Conservation (phyloP, 2,888 invertebrate species). For the Achlya flavicornis region DNA sequence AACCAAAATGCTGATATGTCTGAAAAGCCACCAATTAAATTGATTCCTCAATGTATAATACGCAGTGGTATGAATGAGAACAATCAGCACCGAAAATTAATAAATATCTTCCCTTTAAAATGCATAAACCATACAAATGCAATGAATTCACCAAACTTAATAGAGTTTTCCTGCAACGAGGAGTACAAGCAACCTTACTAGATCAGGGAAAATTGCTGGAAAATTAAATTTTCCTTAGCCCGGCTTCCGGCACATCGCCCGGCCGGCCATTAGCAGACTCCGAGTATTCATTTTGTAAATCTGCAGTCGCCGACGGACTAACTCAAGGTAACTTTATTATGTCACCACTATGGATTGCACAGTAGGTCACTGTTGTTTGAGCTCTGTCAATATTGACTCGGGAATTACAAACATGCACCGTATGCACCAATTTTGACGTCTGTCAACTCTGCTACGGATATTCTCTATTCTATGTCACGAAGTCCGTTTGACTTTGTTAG, state of each 20-base stretch:
- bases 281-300: conserved; percentile 1
- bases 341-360: not conserved
- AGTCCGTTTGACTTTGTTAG: too few relatives aligned
- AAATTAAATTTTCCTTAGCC: not conserved
- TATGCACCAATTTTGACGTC: not conserved
- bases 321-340: not conserved
- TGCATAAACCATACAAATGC: not conserved
- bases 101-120: not conserved
- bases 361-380: not conserved
- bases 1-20: too few relatives aligned
- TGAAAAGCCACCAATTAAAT: too few relatives aligned
- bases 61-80: too few relatives aligned
- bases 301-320: not conserved
- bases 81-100: too few relatives aligned
- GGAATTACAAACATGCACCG: too few relatives aligned
- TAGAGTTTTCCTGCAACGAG: not conserved
- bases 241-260: not conserved
- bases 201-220: not conserved
- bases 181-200: not conserved
- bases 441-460: not conserved
- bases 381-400: not conserved
- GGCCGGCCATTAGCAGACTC: not conserved
- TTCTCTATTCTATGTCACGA: not conserved
- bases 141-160: not conserved
- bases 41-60: too few relatives aligned